phyloP scores from a whole-genome alignment of 2,113 vertebrate genomes.

The Gyps fulvus region DNA sequence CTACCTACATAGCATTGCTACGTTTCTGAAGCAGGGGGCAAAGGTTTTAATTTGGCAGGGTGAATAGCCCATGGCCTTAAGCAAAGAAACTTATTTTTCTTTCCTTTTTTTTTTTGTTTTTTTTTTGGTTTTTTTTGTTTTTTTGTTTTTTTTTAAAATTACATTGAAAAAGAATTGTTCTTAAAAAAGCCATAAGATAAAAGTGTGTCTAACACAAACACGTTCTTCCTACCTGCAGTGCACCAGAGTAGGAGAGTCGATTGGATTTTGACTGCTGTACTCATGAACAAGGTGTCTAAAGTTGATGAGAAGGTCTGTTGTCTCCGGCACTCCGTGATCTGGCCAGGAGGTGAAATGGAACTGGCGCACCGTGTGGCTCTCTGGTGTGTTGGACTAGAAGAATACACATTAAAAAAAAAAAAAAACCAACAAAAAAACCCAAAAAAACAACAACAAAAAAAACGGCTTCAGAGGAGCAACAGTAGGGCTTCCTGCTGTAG shows the following conservation, averaged over 20 bases:
- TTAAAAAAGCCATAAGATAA: background rate
- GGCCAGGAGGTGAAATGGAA: slow-evolving; percentile 99
- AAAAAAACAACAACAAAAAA: background rate
- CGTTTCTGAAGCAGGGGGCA: rapidly evolving
- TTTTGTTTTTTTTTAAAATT: background rate
- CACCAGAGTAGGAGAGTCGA: slow-evolving; percentile 84
- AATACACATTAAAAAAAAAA: background rate
- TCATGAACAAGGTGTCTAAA: slow-evolving; percentile 91
- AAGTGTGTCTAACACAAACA: background rate
- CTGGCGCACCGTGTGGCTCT: slow-evolving; percentile 85
- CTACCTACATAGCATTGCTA: background rate
- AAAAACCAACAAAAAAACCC: background rate
- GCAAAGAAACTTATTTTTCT: background rate
- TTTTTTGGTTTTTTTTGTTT: background rate
- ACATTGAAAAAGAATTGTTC: background rate
- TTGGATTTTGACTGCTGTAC: slow-evolving; percentile 84
- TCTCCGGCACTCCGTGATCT: slow-evolving; percentile 90
- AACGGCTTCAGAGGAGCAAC: background rate
- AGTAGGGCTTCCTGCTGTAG: background rate
- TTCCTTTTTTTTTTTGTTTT: background rate
- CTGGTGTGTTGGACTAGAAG: slow-evolving; percentile 78
- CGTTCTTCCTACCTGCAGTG: slow-evolving; percentile 87
- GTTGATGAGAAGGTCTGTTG: slow-evolving; percentile 90
- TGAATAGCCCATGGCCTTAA: background rate
- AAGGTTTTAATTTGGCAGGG: background rate